phyloP scores from a whole-genome alignment of 2,888 invertebrate species.

The Brenthis ino region DNA sequence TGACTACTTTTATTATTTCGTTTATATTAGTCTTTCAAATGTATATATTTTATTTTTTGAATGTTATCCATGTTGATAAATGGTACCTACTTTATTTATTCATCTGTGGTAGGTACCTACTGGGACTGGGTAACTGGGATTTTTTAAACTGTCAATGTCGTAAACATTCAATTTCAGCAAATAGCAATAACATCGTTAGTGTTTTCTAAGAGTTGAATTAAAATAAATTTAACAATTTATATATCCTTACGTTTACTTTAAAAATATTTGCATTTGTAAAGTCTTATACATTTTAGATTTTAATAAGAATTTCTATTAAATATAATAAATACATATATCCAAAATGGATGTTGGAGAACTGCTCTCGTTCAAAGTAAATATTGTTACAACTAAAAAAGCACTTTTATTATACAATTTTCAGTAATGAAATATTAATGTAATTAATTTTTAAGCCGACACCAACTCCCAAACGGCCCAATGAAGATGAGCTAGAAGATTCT shows the following conservation, averaged over 20 bases:
- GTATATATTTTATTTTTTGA: too few relatives aligned
- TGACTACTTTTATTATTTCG: too few relatives aligned
- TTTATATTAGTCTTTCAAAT: too few relatives aligned
- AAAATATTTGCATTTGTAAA: too few relatives aligned
- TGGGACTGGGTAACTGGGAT: too few relatives aligned
- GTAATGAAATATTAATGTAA: not conserved
- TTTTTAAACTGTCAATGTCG: constrained; percentile 4
- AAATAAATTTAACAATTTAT: too few relatives aligned
- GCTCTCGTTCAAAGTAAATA: constrained; percentile 74
- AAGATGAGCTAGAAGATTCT: constrained; percentile 86
- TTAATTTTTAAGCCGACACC: constrained; percentile 86
- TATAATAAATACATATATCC: not conserved
- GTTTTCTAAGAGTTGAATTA: too few relatives aligned
- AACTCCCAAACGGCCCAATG: constrained; percentile 88
- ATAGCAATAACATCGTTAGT: too few relatives aligned
- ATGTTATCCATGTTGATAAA: too few relatives aligned
- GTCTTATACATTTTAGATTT: not conserved
- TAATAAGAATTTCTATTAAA: constrained; percentile 1
- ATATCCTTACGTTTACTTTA: too few relatives aligned
- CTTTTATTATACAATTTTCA: not conserved
- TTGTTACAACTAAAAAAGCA: not conserved
- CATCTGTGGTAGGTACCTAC: too few relatives aligned
- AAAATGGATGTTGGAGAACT: constrained; percentile 77
- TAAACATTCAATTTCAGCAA: not conserved
- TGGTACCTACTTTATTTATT: too few relatives aligned